A percentile compares a stretch with the other conserved stretches of the same genome.
These are phyloP conservation scores for Plutomurus gul DNA, from an alignment of 1,140 invertebrate species.

Conservation along the genomic window DNA sequence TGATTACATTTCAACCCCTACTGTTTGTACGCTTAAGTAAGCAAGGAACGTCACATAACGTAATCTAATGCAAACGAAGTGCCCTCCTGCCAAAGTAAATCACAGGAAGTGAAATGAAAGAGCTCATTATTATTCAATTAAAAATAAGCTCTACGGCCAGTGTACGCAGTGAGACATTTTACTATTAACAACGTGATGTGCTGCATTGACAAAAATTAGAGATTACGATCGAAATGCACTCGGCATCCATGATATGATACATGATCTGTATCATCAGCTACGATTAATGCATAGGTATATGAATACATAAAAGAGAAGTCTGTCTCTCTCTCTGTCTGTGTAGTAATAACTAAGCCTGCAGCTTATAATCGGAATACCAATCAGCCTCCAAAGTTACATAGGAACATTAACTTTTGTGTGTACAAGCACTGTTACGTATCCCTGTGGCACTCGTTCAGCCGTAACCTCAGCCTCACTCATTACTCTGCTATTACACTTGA, in stretches of 20 bases:
- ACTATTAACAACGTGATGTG: neutral
- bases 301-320: too few relatives aligned
- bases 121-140: slow-evolving; percentile 28
- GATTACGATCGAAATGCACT: too few relatives aligned
- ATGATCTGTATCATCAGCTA: too few relatives aligned
- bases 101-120: slow-evolving; percentile 21
- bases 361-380: neutral
- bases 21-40: neutral
- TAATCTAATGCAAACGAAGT: neutral
- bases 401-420: neutral
- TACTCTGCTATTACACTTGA: too few relatives aligned
- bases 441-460: neutral
- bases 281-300: too few relatives aligned
- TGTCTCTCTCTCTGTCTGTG: too few relatives aligned
- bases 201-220: too few relatives aligned
- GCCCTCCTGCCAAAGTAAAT: neutral
- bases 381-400: neutral
- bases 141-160: neutral
- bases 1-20: too few relatives aligned
- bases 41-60: neutral
- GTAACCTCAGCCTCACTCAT: neutral
- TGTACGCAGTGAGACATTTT: neutral
- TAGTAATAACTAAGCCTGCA: too few relatives aligned
- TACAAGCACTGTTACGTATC: neutral
- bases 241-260: too few relatives aligned